Evolutionary conservation across 2,797 vertebrate species (phyloP).

Genomic region (Babyrousa celebensis): DNA sequence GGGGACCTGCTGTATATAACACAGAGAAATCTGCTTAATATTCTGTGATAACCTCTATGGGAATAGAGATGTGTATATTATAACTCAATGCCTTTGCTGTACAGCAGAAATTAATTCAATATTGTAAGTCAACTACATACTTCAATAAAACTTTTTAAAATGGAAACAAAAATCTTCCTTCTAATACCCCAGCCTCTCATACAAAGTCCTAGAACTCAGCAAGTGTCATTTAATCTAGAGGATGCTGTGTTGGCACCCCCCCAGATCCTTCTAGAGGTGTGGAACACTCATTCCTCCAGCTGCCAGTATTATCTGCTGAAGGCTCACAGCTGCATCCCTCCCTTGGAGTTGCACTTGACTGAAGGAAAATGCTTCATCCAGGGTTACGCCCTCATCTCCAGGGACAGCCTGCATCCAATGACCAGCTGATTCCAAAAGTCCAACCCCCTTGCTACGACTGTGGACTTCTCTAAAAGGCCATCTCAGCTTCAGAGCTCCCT

Average conservation of each 20-base stretch:
- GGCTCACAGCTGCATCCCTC: background rate
- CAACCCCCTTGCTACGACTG: background rate
- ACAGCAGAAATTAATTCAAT: no score
- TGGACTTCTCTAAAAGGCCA: background rate
- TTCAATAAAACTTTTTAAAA: background rate
- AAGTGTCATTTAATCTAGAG: background rate
- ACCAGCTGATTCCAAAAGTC: background rate
- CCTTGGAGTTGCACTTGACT: background rate
- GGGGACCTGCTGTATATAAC: no score
- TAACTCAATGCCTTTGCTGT: no score
- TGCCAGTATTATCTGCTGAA: background rate
- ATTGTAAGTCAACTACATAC: no score
- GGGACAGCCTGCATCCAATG: background rate
- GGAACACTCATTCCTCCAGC: background rate
- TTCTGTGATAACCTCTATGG: no score
- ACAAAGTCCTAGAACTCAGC: background rate
- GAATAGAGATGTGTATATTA: no score
- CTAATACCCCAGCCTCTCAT: background rate
- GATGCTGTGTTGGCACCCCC: background rate
- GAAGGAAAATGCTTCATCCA: constrained; percentile 16
- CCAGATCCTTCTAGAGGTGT: background rate
- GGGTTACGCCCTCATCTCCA: background rate
- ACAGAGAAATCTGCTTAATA: no score
- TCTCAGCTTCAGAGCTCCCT: background rate
- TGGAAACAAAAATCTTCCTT: background rate